A percentile compares a stretch with the other conserved stretches of the same genome.
These are phyloP conservation scores for Aphaenogaster ashmeadi DNA, from an alignment of 1,140 invertebrate species.

Conservation along the genomic window DNA sequence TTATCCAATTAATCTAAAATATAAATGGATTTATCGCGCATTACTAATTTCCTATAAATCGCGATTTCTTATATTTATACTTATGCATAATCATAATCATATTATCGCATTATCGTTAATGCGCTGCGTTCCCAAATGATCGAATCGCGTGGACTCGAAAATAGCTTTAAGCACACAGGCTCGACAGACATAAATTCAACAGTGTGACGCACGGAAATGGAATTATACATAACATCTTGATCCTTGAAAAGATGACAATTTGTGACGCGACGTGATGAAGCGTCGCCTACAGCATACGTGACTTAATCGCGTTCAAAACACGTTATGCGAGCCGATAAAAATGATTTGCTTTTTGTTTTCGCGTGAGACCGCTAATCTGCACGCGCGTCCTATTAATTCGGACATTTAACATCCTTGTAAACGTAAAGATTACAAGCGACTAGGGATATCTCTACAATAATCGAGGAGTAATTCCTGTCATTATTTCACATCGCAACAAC, in stretches of 20 bases:
- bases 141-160: neutral
- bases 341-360: neutral
- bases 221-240: neutral
- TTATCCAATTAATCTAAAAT: neutral
- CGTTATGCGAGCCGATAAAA: neutral
- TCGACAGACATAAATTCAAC: neutral
- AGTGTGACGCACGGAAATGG: constrained; percentile 6
- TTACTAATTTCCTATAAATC: constrained; percentile 26
- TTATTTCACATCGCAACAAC: constrained; percentile 14
- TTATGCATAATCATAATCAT: constrained; percentile 38
- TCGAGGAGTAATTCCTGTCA: constrained; percentile 7
- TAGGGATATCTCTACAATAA: neutral
- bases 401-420: constrained; percentile 9
- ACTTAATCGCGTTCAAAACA: constrained; percentile 7
- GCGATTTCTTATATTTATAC: constrained; percentile 4
- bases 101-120: constrained; percentile 9
- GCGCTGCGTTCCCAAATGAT: neutral
- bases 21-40: neutral
- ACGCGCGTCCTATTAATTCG: neutral
- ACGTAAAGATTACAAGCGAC: neutral
- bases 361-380: neutral
- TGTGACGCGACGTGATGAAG: neutral
- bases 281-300: neutral
- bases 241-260: neutral
- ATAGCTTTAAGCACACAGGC: neutral